Evolutionary conservation across 2,888 invertebrate species (phyloP).

Genomic region (Calliopum simillimum): DNA sequence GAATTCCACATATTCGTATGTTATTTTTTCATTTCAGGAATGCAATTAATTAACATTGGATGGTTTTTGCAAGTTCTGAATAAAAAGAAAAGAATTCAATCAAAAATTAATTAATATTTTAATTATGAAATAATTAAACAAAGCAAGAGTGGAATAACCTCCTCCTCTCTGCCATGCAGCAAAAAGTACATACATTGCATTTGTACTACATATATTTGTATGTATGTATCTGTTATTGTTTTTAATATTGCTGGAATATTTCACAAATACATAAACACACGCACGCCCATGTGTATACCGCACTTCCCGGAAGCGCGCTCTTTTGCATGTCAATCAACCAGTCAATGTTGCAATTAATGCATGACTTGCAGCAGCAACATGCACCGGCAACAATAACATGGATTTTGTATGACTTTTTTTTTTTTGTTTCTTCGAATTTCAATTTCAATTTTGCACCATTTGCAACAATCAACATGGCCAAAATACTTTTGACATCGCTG

Average conservation of each 20-base stretch:
- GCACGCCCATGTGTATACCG: not conserved
- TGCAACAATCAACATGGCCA: not conserved
- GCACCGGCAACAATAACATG: not conserved
- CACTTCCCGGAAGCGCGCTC: not conserved
- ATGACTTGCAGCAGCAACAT: conserved; percentile 12
- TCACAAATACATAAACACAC: not conserved
- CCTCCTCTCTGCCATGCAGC: too few relatives aligned
- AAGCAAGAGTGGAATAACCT: not conserved
- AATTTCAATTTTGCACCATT: not conserved
- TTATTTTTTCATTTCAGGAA: too few relatives aligned
- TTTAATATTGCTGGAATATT: conserved; percentile 14
- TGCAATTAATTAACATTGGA: too few relatives aligned
- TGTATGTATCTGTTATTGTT: conserved; percentile 1
- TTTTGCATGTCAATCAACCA: conserved; percentile 31
- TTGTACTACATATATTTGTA: not conserved
- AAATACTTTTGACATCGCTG: not conserved
- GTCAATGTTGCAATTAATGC: conserved; percentile 29
- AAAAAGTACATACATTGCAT: too few relatives aligned
- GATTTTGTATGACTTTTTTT: not conserved
- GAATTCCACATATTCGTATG: too few relatives aligned
- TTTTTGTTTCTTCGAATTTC: not conserved
- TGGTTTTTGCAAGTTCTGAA: too few relatives aligned
- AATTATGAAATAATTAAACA: not conserved
- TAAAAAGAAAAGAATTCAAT: too few relatives aligned
- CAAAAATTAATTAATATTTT: not conserved